Evolutionary conservation across 1,140 invertebrate species (phyloP).

Genomic region (Lasioglossum baleicum): DNA sequence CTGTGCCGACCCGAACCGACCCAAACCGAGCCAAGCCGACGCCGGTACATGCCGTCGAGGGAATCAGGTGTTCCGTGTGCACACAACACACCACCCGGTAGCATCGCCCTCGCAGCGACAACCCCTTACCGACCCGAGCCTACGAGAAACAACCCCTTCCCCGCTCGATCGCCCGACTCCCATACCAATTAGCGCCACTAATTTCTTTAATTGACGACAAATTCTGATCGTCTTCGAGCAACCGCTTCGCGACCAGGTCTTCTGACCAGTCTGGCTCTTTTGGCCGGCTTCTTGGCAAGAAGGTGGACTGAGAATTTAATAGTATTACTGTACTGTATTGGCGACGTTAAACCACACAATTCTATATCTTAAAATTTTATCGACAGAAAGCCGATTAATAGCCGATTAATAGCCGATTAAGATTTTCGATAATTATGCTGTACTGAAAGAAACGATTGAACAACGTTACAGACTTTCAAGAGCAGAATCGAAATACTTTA

Average conservation of each 20-base stretch:
- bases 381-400: too few relatives aligned
- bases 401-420: too few relatives aligned
- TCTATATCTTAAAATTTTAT: too few relatives aligned
- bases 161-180: not conserved
- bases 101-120: slow-evolving; percentile 41
- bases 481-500: too few relatives aligned
- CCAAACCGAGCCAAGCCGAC: slow-evolving; percentile 15
- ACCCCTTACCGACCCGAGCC: slow-evolving; percentile 13
- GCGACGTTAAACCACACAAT: too few relatives aligned
- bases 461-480: too few relatives aligned
- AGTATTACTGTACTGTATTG: too few relatives aligned
- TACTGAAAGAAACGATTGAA: too few relatives aligned
- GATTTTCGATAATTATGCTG: too few relatives aligned
- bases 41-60: slow-evolving; percentile 34
- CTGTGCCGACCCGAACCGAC: too few relatives aligned
- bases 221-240: not conserved
- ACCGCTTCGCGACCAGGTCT: not conserved
- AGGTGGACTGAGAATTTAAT: too few relatives aligned
- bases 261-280: not conserved
- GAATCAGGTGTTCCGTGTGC: slow-evolving; percentile 54
- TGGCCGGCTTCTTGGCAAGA: too few relatives aligned
- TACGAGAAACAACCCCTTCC: not conserved
- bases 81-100: slow-evolving; percentile 25
- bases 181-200: slow-evolving; percentile 17
- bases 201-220: slow-evolving; percentile 26